These are phyloP conservation scores for Escarpia spicata DNA, from an alignment of 2,888 invertebrate genomes.

Conservation along the genomic window DNA sequence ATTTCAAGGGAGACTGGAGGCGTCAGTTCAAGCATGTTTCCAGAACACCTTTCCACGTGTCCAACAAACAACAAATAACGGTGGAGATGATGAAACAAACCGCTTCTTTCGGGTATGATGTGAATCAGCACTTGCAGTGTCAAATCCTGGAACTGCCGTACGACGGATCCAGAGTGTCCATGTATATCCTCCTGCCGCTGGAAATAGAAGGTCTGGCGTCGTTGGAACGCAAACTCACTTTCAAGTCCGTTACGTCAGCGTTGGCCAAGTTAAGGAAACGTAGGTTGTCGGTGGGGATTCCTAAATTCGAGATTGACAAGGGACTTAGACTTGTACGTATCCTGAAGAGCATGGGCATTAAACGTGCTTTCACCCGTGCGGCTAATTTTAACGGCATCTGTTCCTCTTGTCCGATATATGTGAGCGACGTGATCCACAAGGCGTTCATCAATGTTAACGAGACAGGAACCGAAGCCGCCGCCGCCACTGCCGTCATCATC, in stretches of 20 bases:
- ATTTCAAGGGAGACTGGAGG: constrained; percentile 67
- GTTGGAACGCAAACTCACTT: constrained; percentile 27
- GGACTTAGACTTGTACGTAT: constrained; percentile 43
- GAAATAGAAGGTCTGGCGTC: constrained; percentile 45
- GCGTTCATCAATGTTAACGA: constrained; percentile 57
- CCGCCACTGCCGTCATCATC: constrained; percentile 47
- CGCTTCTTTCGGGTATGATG: constrained; percentile 71
- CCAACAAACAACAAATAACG: not conserved
- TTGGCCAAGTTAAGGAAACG: not conserved
- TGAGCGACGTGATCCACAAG: constrained; percentile 42
- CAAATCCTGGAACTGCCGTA: constrained; percentile 82
- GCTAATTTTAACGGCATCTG: constrained; percentile 58
- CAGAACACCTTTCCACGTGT: not conserved
- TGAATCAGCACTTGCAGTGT: constrained; percentile 73
- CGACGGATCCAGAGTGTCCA: constrained; percentile 50
- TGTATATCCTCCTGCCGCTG: constrained; percentile 57
- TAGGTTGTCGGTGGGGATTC: constrained; percentile 43
- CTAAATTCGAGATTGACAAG: constrained; percentile 52
- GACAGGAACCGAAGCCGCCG: constrained; percentile 37
- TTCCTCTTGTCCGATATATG: constrained; percentile 41
- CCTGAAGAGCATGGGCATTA: constrained; percentile 51
- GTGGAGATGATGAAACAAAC: constrained; percentile 75
- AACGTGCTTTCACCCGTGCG: constrained; percentile 42
- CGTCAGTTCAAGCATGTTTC: constrained; percentile 67
- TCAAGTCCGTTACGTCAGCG: not conserved